phyloP scores from a whole-genome alignment of 2,797 vertebrate species.

The Tauraco hartlaubi region DNA sequence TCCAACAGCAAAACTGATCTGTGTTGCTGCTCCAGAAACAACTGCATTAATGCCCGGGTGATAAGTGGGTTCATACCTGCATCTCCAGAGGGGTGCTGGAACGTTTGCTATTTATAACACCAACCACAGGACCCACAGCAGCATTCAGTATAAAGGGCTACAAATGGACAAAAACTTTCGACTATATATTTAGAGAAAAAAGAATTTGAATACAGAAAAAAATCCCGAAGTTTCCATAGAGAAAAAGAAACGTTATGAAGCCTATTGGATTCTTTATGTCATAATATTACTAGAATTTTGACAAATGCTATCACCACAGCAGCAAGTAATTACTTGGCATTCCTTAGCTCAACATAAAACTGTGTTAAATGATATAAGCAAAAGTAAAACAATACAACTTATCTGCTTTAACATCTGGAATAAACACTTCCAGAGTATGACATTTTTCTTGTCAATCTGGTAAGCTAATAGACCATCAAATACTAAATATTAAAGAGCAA shows the following conservation, averaged over 20 bases:
- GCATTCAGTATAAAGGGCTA: not conserved
- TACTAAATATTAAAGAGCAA: not conserved
- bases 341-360: not conserved
- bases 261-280: not conserved
- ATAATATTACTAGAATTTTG: not conserved
- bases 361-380: not conserved
- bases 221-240: not conserved
- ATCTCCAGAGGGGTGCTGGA: not conserved
- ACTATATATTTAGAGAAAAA: not conserved
- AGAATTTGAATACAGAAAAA: not conserved
- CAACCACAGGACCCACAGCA: not conserved
- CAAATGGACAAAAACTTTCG: not conserved
- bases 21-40: not conserved
- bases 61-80: not conserved
- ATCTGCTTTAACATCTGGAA: not conserved
- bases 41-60: not conserved
- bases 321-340: not conserved
- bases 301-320: not conserved
- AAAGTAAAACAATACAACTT: not conserved
- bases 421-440: not conserved
- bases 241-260: not conserved
- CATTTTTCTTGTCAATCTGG: not conserved
- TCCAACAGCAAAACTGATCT: not conserved
- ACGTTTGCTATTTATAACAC: not conserved
- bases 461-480: not conserved